A percentile compares a stretch with the other conserved stretches of the same genome.
phyloP scores from a whole-genome alignment of 2,888 invertebrate species.

The Drymonia ruficornis region DNA sequence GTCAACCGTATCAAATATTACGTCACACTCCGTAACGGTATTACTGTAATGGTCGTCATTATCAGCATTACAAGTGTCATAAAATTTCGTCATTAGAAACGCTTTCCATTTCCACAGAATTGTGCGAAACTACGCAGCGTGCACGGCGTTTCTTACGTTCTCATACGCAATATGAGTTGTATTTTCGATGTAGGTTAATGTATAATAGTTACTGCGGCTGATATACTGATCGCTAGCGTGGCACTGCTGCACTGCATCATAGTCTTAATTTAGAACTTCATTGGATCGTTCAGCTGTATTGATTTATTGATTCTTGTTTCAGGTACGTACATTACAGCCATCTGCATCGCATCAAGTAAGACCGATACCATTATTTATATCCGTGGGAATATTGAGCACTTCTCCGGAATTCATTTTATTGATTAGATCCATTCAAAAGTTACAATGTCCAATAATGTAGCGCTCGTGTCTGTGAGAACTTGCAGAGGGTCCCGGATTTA shows the following conservation, averaged over 20 bases:
- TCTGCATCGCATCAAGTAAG: slow-evolving; percentile 31
- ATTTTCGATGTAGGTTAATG: slow-evolving; percentile 76
- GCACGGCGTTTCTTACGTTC: slow-evolving; percentile 65
- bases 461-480: slow-evolving; percentile 20
- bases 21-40: slow-evolving; percentile 39
- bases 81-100: slow-evolving; percentile 49
- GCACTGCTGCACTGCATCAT: slow-evolving; percentile 23
- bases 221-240: slow-evolving; percentile 32
- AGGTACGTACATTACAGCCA: slow-evolving; percentile 49
- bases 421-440: slow-evolving; percentile 20
- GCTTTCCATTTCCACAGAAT: slow-evolving; percentile 73
- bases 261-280: slow-evolving; percentile 35
- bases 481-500: slow-evolving; percentile 42
- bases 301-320: slow-evolving; percentile 53
- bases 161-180: slow-evolving; percentile 71
- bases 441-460: slow-evolving; percentile 24
- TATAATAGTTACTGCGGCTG: slow-evolving; percentile 52
- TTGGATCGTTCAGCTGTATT: slow-evolving; percentile 28
- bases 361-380: slow-evolving; percentile 10
- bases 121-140: slow-evolving; percentile 62
- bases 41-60: slow-evolving; percentile 43
- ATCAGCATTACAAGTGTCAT: slow-evolving; percentile 46
- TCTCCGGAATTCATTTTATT: slow-evolving; percentile 19
- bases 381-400: slow-evolving; percentile 29
- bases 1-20: slow-evolving; percentile 44